Conservation (phyloP, 2,888 invertebrate species). For the Amitus sp. region DNA sequence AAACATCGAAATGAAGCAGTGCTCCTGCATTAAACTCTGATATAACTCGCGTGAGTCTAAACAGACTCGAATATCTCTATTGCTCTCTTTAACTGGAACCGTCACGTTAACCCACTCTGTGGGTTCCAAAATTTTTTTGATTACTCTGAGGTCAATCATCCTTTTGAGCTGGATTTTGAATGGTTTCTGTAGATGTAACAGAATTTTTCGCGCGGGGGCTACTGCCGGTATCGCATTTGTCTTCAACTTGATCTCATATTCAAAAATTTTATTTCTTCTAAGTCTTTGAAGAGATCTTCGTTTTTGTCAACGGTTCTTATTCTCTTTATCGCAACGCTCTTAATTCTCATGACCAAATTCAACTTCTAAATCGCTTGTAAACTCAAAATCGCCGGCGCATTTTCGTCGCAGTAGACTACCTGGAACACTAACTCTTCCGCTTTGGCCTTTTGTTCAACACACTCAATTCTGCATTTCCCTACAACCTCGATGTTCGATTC, state of each 20-base stretch:
- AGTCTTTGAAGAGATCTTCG: slow-evolving; percentile 18
- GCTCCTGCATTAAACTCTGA: slow-evolving; percentile 33
- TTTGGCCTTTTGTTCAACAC: not conserved
- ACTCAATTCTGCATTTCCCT: slow-evolving; percentile 16
- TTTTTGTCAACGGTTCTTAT: not conserved
- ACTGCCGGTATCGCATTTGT: slow-evolving; percentile 23
- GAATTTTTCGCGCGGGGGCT: slow-evolving; percentile 24
- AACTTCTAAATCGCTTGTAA: slow-evolving; percentile 3
- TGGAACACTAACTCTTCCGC: not conserved
- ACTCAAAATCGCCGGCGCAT: slow-evolving; percentile 4
- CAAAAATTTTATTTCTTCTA: slow-evolving; percentile 29
- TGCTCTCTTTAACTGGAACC: slow-evolving; percentile 30
- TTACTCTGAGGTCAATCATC: not conserved
- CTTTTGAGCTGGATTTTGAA: slow-evolving; percentile 18
- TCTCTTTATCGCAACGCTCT: not conserved
- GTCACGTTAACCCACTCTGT: slow-evolving; percentile 23
- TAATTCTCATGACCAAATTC: slow-evolving; percentile 6
- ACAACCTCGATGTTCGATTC: slow-evolving; percentile 8
- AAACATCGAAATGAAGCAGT: too few relatives aligned
- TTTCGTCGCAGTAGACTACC: slow-evolving; percentile 6
- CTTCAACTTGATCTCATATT: slow-evolving; percentile 38
- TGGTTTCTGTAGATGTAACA: slow-evolving; percentile 27
- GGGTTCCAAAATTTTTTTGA: not conserved
- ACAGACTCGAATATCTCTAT: slow-evolving; percentile 30
- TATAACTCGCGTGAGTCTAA: slow-evolving; percentile 38